A percentile compares a stretch with the other conserved stretches of the same genome.
phyloP scores from a whole-genome alignment of 2,888 invertebrate species.

The Pollenia amentaria region DNA sequence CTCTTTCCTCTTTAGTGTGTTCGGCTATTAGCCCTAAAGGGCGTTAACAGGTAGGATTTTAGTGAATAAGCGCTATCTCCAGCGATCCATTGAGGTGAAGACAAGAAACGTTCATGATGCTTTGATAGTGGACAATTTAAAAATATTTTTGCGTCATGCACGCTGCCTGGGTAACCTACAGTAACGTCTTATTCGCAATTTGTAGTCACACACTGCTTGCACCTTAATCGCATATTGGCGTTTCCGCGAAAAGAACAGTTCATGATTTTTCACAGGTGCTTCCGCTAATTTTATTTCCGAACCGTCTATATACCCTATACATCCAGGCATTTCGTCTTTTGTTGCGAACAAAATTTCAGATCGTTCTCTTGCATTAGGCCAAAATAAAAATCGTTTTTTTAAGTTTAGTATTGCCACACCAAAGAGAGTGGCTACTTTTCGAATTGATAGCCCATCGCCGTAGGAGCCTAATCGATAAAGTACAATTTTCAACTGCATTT shows the following conservation, averaged over 20 bases:
- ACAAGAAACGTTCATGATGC: no score
- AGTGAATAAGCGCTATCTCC: no score
- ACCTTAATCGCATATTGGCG: conserved; percentile 58
- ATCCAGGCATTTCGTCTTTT: conserved; percentile 64
- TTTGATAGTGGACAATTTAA: neutral
- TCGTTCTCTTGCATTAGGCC: no score
- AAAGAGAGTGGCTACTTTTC: no score
- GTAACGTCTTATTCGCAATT: conserved; percentile 58
- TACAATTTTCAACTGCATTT: conserved; percentile 46
- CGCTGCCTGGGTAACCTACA: conserved; percentile 59
- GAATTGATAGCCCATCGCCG: no score
- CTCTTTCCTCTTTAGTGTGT: no score
- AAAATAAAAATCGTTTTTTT: no score
- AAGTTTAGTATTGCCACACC: no score
- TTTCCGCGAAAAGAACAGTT: conserved; percentile 58
- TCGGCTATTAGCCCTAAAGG: no score
- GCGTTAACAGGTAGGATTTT: no score
- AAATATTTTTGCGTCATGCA: conserved; percentile 68
- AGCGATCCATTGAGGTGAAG: no score
- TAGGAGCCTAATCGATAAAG: neutral
- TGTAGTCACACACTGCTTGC: conserved; percentile 54
- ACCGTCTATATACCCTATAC: conserved; percentile 65
- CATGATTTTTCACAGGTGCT: conserved; percentile 35
- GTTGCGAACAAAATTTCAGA: conserved; percentile 43
- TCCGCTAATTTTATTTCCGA: conserved; percentile 66